These are phyloP conservation scores for Rhombomys opimus DNA, from an alignment of 2,113 vertebrate species.

Conservation along the genomic window DNA sequence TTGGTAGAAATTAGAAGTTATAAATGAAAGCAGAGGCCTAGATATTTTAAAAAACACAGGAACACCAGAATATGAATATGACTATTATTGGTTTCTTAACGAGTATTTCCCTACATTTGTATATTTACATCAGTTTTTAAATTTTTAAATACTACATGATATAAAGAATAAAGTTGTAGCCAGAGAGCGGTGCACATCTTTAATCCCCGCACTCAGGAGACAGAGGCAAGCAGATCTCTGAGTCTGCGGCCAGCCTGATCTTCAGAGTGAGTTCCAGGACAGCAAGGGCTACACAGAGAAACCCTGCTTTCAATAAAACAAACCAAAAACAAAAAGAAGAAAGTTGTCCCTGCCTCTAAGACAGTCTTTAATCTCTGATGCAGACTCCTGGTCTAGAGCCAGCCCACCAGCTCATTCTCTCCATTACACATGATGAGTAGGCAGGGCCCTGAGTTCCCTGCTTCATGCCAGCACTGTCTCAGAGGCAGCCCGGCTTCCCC, in stretches of 20 bases:
- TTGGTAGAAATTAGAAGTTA: background rate
- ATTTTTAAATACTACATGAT: background rate
- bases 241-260: background rate
- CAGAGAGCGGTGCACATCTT: background rate
- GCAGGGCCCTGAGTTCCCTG: too few relatives aligned
- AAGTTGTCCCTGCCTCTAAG: background rate
- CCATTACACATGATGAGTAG: rapidly evolving
- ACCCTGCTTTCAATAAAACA: background rate
- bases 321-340: background rate
- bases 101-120: background rate
- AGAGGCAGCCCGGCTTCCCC: background rate
- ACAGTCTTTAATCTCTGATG: too few relatives aligned
- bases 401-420: background rate
- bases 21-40: background rate
- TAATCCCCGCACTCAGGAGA: background rate
- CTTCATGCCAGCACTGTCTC: background rate
- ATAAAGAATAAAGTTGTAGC: background rate
- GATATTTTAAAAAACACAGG: background rate
- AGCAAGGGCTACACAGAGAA: background rate
- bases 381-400: background rate
- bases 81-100: background rate
- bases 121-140: background rate
- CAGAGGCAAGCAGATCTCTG: background rate
- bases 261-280: background rate
- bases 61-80: background rate